Conservation (phyloP, 1,140 invertebrate species). For the Solenopsis invicta region DNA sequence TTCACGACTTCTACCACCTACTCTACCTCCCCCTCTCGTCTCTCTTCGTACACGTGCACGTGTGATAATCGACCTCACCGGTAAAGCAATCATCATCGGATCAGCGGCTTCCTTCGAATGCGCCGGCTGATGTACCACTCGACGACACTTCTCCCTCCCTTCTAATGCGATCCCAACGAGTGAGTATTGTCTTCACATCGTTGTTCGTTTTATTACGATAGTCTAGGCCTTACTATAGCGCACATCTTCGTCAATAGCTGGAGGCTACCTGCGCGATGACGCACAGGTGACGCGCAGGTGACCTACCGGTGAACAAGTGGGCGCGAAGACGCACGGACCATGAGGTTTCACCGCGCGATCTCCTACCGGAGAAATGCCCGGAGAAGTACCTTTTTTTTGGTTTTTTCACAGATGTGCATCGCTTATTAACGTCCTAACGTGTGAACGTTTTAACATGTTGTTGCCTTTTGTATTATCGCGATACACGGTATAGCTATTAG, state of each 20-base stretch:
- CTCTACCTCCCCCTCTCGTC: conserved; percentile 31
- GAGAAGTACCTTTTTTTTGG: neutral
- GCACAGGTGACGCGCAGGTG: conserved; percentile 74
- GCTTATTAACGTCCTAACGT: no score
- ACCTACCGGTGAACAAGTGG: conserved; percentile 63
- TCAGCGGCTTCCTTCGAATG: conserved; percentile 54
- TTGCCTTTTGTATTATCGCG: neutral
- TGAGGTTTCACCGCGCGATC: neutral
- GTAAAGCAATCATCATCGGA: conserved; percentile 47
- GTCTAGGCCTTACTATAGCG: neutral
- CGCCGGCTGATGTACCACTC: conserved; percentile 42
- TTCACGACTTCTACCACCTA: conserved; percentile 63
- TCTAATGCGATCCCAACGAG: conserved; percentile 78
- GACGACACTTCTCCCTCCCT: conserved; percentile 48
- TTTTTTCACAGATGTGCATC: no score
- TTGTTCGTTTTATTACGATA: neutral
- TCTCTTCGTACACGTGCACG: conserved; percentile 33
- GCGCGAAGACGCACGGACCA: conserved; percentile 5
- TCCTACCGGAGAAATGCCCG: neutral
- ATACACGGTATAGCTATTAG: neutral
- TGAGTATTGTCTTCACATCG: conserved; percentile 76
- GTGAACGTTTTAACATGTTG: neutral
- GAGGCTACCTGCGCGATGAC: conserved; percentile 69
- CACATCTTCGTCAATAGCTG: conserved; percentile 45
- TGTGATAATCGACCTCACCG: conserved; percentile 28